Conservation (phyloP, 2,797 vertebrate species). For the Neopelma chrysocephalum region DNA sequence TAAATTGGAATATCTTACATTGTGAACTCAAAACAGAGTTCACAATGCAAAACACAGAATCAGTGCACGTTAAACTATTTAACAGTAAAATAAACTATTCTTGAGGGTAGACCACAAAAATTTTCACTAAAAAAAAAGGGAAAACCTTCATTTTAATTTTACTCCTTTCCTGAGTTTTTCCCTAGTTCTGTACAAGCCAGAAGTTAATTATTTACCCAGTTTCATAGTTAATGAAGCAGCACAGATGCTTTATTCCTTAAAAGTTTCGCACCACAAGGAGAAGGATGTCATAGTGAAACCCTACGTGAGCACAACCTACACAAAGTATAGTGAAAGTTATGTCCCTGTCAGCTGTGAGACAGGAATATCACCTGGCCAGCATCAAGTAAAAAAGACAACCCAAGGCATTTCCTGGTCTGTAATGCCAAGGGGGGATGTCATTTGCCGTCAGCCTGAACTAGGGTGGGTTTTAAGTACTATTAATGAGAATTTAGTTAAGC, state of each 20-base stretch:
- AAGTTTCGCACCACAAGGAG: background rate
- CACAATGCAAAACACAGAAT: background rate
- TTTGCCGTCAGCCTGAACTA: background rate
- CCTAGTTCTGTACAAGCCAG: background rate
- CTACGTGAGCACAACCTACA: rapidly evolving
- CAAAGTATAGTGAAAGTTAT: rapidly evolving
- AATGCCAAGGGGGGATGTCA: background rate
- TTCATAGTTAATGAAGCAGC: background rate
- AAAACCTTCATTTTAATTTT: background rate
- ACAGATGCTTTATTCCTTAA: background rate
- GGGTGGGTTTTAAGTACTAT: background rate
- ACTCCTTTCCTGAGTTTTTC: background rate
- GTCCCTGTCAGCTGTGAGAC: background rate
- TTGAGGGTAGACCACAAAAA: background rate
- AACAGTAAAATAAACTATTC: background rate
- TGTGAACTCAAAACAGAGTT: background rate
- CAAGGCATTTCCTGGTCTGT: background rate
- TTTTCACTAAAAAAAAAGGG: background rate
- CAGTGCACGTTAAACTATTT: background rate
- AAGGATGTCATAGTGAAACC: background rate
- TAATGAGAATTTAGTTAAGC: background rate
- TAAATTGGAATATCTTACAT: background rate
- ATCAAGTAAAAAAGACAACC: background rate
- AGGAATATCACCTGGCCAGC: background rate
- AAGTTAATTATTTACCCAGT: background rate